Base-by-base conservation (phyloP, 2,113 vertebrate species). In the Microtus ochrogaster region DNA sequence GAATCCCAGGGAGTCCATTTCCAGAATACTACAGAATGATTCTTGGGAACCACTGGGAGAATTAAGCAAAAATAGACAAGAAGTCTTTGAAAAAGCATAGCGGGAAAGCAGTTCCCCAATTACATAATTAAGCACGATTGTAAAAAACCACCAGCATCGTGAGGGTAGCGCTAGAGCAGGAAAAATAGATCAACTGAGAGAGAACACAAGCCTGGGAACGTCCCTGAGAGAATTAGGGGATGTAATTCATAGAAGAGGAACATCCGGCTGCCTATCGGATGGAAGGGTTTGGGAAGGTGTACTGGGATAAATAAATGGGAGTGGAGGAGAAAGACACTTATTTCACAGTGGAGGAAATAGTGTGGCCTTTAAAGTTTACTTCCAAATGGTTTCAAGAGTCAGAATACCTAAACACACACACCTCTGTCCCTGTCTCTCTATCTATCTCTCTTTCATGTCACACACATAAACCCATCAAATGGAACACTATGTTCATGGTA, bases 21-120 rank as follows among this genome's bases (percentile, higher is more conserved):
- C 93, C 58, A 90, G 90, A 90, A 93, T 33, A 47, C 74, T 63
- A 90, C 55, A 44, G 79, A 96, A 97, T 49, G 70, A 79, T 88
- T 70, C 92, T 93, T 65, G 84, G 91, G 58, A 70, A 82, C 41
- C 90, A 84, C 88, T 70, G 74, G 79, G 84, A 93, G 90, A 95
- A 92, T 83, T 96, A 93, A 91, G 96, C 66, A 89, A 90, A 97
- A 96, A 93, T 10, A 96, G 68, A 65, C 2, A 2, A 84, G 84
- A 93, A n/a, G 81, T 58, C 87, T 83, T 58, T 90, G 17, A 74
- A 33, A 89, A 91, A 74, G 39, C 74, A 92, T 55, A 86, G 91
- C 55, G 39, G 91, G 68, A 44, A 93, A 55, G 74, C n/a, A 72
- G 30, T 91, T 73, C n/a, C 61, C 91, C 63, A 66, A 49, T 81